Conservation (phyloP, 2,888 invertebrate genomes). For the Drosophila greeni region DNA sequence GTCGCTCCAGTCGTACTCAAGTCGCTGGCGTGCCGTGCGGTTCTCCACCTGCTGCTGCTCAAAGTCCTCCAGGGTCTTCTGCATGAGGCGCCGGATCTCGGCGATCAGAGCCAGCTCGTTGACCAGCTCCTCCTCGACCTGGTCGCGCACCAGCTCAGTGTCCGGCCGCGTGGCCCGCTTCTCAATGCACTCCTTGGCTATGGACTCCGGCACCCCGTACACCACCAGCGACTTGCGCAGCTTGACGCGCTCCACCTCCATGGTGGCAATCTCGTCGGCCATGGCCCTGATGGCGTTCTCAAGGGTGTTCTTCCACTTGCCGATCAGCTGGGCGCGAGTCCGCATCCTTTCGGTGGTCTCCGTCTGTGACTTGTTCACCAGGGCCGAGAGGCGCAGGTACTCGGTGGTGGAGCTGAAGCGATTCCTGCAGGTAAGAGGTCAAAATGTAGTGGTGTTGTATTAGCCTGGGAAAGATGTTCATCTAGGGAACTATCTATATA, state of each 20-base stretch:
- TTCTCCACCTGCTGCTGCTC: slow-evolving; percentile 86
- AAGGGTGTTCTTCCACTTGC: slow-evolving; percentile 87
- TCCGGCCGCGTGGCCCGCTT: slow-evolving; percentile 84
- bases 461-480: background rate
- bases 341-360: slow-evolving; percentile 84
- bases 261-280: slow-evolving; percentile 84
- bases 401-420: slow-evolving; percentile 84
- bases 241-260: slow-evolving; percentile 84
- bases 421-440: slow-evolving; percentile 68
- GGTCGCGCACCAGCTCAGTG: slow-evolving; percentile 87
- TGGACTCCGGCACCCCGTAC: slow-evolving; percentile 86
- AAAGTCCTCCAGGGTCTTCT: slow-evolving; percentile 83
- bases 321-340: slow-evolving; percentile 84
- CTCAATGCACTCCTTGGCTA: slow-evolving; percentile 87
- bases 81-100: slow-evolving; percentile 83
- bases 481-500: background rate
- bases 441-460: fast-evolving
- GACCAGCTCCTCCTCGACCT: slow-evolving; percentile 87
- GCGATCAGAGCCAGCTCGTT: slow-evolving; percentile 86
- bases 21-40: slow-evolving; percentile 87
- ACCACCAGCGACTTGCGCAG: slow-evolving; percentile 84
- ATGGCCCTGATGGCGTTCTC: slow-evolving; percentile 85
- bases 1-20: slow-evolving; percentile 96
- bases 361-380: slow-evolving; percentile 84
- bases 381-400: slow-evolving; percentile 83